These are phyloP conservation scores for Chanos chanos DNA, from an alignment of 2,797 vertebrate species.

Conservation along the genomic window DNA sequence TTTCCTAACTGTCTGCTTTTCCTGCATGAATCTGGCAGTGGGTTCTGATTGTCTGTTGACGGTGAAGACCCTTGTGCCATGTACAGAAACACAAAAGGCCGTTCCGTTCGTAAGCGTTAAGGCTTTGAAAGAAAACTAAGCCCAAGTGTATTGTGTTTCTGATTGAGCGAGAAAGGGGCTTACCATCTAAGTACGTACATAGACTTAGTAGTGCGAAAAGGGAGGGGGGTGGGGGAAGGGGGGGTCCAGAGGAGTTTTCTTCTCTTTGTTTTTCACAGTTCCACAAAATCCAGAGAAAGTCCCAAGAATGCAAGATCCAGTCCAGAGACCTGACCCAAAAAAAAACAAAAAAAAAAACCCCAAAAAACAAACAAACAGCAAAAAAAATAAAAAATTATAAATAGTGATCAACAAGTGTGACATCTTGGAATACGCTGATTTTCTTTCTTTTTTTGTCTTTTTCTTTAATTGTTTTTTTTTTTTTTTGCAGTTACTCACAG, in stretches of 20 bases:
- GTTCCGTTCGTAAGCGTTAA: slow-evolving; percentile 10
- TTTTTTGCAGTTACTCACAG: slow-evolving; percentile 50
- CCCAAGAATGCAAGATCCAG: slow-evolving; percentile 13
- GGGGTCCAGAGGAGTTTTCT: too few relatives aligned
- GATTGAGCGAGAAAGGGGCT: slow-evolving; percentile 46
- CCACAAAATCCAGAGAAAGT: slow-evolving; percentile 59
- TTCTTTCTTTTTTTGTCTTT: slow-evolving; percentile 52
- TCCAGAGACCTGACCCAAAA: too few relatives aligned
- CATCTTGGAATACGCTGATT: too few relatives aligned
- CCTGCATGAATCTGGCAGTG: background rate
- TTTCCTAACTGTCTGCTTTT: background rate
- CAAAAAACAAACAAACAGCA: slow-evolving; percentile 45
- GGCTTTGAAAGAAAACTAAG: slow-evolving; percentile 40
- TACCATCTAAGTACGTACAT: slow-evolving; percentile 34
- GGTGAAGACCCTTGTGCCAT: background rate
- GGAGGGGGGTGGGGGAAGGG: too few relatives aligned
- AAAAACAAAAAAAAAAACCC: slow-evolving; percentile 37
- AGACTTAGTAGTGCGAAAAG: slow-evolving; percentile 32
- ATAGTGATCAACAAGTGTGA: slow-evolving; percentile 59
- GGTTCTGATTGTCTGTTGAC: slow-evolving; percentile 8
- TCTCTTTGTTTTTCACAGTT: slow-evolving; percentile 53
- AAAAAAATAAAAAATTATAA: slow-evolving; percentile 52
- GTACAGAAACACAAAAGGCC: slow-evolving; percentile 9
- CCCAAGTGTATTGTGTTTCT: slow-evolving; percentile 36
- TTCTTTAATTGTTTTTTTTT: slow-evolving; percentile 33